These are phyloP conservation scores for Reticulitermes speratus DNA, from an alignment of 1,140 invertebrate genomes.

Conservation along the genomic window DNA sequence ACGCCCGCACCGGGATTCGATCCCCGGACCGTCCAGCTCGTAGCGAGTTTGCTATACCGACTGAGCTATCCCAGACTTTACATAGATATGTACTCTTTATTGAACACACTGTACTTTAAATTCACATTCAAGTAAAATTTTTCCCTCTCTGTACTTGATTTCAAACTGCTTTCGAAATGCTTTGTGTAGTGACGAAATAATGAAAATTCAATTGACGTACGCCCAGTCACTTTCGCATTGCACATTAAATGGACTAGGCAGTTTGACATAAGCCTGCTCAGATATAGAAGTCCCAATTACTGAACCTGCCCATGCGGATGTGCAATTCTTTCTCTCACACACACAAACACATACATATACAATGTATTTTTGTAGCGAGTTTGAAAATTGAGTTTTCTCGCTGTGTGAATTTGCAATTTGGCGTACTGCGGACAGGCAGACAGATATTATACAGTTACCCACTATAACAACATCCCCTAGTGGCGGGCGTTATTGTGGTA, in stretches of 20 bases:
- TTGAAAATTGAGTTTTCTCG: constrained; percentile 19
- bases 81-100: background rate
- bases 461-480: constrained; percentile 15
- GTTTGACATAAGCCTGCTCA: background rate
- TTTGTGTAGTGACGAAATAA: background rate
- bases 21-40: too few species aligned
- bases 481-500: constrained; percentile 17
- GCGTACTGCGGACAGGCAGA: constrained; percentile 4
- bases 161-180: background rate
- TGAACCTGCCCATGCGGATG: constrained; percentile 7
- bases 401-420: constrained; percentile 18
- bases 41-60: too few species aligned
- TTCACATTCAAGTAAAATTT: background rate
- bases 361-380: constrained; percentile 16
- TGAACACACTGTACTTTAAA: background rate
- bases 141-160: background rate
- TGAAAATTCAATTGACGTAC: constrained; percentile 19
- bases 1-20: too few species aligned
- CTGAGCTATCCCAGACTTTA: too few species aligned
- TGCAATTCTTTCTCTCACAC: background rate
- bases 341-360: background rate
- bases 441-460: constrained; percentile 12
- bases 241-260: background rate
- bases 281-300: constrained; percentile 16
- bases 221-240: background rate